Percentiles rank a stretch among this genome's conserved stretches.
These are phyloP conservation scores for Lottia gigantea DNA, from an alignment of 2,888 invertebrate genomes.

Conservation along the genomic window DNA sequence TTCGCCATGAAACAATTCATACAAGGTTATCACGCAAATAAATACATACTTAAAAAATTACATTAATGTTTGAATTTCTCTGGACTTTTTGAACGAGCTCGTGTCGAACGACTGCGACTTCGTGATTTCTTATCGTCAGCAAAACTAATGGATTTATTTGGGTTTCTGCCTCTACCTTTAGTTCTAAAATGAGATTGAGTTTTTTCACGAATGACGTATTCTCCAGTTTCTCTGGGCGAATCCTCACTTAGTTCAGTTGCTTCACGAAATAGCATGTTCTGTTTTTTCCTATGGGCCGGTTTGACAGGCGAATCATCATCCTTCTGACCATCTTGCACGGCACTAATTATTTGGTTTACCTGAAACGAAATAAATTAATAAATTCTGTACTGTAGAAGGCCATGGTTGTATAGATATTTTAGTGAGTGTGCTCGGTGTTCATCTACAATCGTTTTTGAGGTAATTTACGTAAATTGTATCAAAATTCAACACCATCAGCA, in stretches of 20 bases:
- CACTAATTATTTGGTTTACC: conserved; percentile 4
- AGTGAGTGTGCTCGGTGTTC: too few species aligned
- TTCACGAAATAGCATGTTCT: conserved; percentile 6
- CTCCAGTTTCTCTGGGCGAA: background rate
- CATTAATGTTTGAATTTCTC: too few species aligned
- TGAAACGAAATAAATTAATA: background rate
- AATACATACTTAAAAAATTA: too few species aligned
- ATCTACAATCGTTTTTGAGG: too few species aligned
- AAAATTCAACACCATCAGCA: too few species aligned
- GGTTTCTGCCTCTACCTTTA: background rate
- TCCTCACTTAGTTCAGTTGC: background rate
- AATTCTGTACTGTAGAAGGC: too few species aligned
- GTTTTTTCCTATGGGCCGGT: conserved; percentile 12
- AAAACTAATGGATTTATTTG: background rate
- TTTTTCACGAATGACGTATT: conserved; percentile 1
- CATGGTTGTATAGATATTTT: too few species aligned
- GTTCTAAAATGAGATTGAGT: conserved; percentile 7
- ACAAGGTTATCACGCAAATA: too few species aligned
- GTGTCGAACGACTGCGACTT: background rate
- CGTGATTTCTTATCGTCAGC: background rate
- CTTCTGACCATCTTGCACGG: conserved; percentile 7
- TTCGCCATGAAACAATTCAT: too few species aligned
- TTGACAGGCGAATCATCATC: conserved; percentile 13
- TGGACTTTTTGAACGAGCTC: background rate
- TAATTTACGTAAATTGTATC: too few species aligned